Evolutionary conservation across 2,797 vertebrate genomes (phyloP), one percentile per base, ranked within the genome.

Genomic region (Etheostoma perlongum): DNA sequence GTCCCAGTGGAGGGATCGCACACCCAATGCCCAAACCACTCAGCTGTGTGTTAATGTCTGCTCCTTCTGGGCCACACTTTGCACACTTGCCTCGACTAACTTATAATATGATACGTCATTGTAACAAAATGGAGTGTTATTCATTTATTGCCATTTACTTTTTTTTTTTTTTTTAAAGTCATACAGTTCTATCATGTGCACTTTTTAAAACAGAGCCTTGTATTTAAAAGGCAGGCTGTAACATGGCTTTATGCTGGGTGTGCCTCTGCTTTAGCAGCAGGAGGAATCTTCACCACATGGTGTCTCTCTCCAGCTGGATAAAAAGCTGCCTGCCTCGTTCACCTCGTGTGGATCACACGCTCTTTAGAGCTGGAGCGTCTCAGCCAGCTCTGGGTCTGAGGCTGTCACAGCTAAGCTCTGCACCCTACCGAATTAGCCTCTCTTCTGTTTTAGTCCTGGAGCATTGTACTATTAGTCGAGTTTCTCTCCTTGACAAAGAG

Each of bases 251-350:
- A 72, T 68, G 23, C 82, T 77, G 88, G 65, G 73, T 78, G 77
- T 87, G 86, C 69, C 78, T 88, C 71, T 66, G 74, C 68, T 51
- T 63, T 83, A 85, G 87, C 77, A 91, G 91, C 88, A 91, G 85
- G 89, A 92, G 85, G 91, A 91, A 88, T 93, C 92, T 76, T 95
- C 93, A 93, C 95, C 95, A 95, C 95, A 95, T 95, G 95, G 95
- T 94, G 95, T 96, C 95, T 95, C 95, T 95, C 94, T 95, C 93
- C 93, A 93, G 92, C 95, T 91, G 92, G 91, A 94, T 91, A 95
- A 94, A 64, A 92, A 90, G 14, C 87, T 76, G 82, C 83, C 75
- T 83, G 77, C 76, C 75, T 86, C 73, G 12, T 78, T 88, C 85
- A 81, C 78, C 89, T 77, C 77, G 44, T 82, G 67, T 72, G 85